Evolutionary conservation across 2,888 invertebrate species (phyloP).

Genomic region (Agrochola macilenta): DNA sequence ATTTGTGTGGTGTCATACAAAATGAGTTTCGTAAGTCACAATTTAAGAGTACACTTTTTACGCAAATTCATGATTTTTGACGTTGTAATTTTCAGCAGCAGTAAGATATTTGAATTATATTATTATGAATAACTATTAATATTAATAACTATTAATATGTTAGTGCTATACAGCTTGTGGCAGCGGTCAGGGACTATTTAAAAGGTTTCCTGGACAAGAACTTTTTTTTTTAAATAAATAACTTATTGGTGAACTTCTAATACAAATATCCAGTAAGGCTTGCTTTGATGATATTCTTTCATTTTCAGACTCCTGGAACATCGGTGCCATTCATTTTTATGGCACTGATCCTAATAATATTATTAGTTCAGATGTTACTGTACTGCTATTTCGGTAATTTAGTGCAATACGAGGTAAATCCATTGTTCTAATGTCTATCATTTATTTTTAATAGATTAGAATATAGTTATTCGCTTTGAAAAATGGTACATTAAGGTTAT

Average conservation of each 20-base stretch:
- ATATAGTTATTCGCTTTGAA: too few relatives aligned
- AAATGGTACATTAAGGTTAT: too few relatives aligned
- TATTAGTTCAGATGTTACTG: slow-evolving; percentile 70
- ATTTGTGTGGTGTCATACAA: slow-evolving; percentile 69
- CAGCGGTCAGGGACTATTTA: background rate
- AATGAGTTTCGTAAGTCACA: slow-evolving; percentile 70
- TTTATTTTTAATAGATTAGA: too few relatives aligned
- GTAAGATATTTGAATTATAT: too few relatives aligned
- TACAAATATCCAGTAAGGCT: background rate
- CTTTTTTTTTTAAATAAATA: background rate
- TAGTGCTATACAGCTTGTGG: too few relatives aligned
- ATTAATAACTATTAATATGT: too few relatives aligned
- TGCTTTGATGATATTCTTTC: background rate
- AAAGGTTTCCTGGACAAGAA: background rate
- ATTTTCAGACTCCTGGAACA: slow-evolving; percentile 67
- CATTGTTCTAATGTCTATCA: background rate
- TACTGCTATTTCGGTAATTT: slow-evolving; percentile 75
- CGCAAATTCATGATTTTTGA: too few relatives aligned
- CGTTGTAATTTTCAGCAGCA: too few relatives aligned
- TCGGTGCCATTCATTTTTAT: slow-evolving; percentile 67
- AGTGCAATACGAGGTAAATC: slow-evolving; percentile 72
- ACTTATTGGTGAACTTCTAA: background rate
- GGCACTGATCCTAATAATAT: slow-evolving; percentile 39
- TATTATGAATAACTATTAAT: too few relatives aligned
- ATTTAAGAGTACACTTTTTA: too few relatives aligned